Base-by-base conservation (phyloP, 2,113 vertebrate species). In the Anoura caudifer region DNA sequence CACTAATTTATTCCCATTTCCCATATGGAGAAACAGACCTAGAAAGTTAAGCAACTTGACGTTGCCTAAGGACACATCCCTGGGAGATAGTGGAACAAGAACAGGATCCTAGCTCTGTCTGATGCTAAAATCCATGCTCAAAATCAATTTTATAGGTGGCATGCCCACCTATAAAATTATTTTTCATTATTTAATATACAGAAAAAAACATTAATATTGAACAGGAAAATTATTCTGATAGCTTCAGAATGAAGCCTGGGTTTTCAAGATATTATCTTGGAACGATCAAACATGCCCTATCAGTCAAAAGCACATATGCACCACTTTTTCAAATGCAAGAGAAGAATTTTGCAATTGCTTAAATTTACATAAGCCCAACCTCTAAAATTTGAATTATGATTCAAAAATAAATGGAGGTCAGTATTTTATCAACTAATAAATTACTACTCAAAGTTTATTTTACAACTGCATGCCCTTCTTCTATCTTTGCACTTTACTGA, bases 401-500 rank as follows among this genome's bases (percentile, higher is more conserved):
- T 80, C 10, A 33, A 69, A 54, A 83, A 61, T 76, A 41, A 77
- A 54, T 26, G 15, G 36, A 82, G 8, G 61, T 79, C 20, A 19
- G 24, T 59, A 59, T 65, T 96, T 94, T 87, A 47, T 70, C 43
- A 72, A 54, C 19, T 56, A 36, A 91, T 52, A 72, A 89, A 75
- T 79, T 24, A 52, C 16, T 70, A 59, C 41, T 81, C 69, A 93
- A 94, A 33, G 12, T 95, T 84, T 94, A 70, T 89, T 97, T 96
- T 79, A 75, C 52, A 95, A 12, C 0, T 87, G 28, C 93, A 50
- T 36, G 31, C 17, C 82, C 75, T 76, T 69, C 31, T 36, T 69
- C 31, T 36, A 69, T 87, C 36, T 87, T 87, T 73, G n/a, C 41
- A 14, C 76, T 97, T 41, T 88, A 95, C 72, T 81, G 67, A 87